Base-by-base conservation (phyloP, 2,888 invertebrate genomes). In the Teinopalpus imperialis region DNA sequence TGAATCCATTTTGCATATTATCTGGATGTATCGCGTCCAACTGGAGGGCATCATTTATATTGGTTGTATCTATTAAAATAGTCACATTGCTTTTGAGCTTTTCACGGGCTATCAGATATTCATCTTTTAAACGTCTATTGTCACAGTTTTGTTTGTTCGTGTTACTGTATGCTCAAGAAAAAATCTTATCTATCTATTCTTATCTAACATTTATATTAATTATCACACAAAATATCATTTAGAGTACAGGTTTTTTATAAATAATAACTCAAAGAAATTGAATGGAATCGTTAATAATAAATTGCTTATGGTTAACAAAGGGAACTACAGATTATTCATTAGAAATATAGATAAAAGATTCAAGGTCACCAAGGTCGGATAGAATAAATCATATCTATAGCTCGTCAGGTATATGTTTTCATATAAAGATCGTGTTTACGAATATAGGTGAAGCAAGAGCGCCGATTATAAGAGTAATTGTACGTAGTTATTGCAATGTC, bases 1-100 rank as follows among this genome's bases (percentile, higher is more conserved):
- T 61, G 60, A 61, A 64, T 61, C 52, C 59, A 47, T 56, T 65
- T 66, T 62, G 63, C 62, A 65, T 70, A 62, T 62, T 66, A 66
- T 66, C 63, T 63, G 61, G 62, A 63, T 58, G 51, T 59, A 67
- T 63, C 60, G 61, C 52, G 55, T 59, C 39, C 49, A 54, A 54
- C 52, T 56, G 47, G 53, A 50, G 55, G 47, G 49, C 48, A 37
- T 41, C 54, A 69, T 69, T 65, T 63, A 61, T 66, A 55, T 34
- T 18, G 23, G 5, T 55, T 52, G 44, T 32, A 50, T 55, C 48
- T 42, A 49, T 59, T 54, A 52, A 55, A 59, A 63, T 58, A 35
- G 36, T 49, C 39, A 51, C 56, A 57, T 48, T 49, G 55, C 49
- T 57, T 53, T 54, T 47, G 50, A 63, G 53, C 52, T 59, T 56